Conservation (phyloP, 1,140 invertebrate genomes). For the Leptinotarsa lineolata region DNA sequence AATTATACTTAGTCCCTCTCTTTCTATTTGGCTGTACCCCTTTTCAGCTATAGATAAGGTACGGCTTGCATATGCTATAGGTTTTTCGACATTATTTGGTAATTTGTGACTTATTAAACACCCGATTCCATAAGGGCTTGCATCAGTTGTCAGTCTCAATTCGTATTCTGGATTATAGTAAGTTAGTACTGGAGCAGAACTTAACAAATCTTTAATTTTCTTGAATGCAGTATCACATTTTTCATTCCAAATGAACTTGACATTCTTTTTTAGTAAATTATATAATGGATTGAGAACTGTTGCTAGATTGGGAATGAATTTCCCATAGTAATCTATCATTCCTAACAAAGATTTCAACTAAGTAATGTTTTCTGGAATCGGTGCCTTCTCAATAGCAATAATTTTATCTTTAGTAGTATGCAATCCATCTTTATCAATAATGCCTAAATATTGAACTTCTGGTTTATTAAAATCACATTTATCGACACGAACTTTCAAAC, state of each 20-base stretch:
- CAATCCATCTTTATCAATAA: constrained; percentile 33
- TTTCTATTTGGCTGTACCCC: constrained; percentile 18
- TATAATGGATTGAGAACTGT: constrained; percentile 33
- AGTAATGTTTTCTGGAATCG: constrained; percentile 15
- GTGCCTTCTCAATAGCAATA: constrained; percentile 12
- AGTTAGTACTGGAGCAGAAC: constrained; percentile 16
- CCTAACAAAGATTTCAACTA: constrained; percentile 35
- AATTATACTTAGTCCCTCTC: constrained; percentile 25
- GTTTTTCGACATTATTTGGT: constrained; percentile 18
- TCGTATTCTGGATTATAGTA: constrained; percentile 27
- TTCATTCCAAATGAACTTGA: constrained; percentile 17
- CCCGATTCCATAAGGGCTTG: constrained; percentile 21
- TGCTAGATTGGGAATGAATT: constrained; percentile 23
- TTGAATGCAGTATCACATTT: constrained; percentile 23
- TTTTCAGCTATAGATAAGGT: constrained; percentile 19
- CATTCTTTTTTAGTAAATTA: constrained; percentile 25
- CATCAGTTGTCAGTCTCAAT: constrained; percentile 33
- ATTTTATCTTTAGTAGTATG: too few species aligned
- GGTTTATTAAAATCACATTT: too few species aligned
- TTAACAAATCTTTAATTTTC: constrained; percentile 18
- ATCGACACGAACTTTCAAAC: too few species aligned
- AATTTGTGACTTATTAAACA: constrained; percentile 14
- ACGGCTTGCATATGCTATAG: constrained; percentile 24
- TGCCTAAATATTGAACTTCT: too few species aligned
- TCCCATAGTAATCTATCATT: constrained; percentile 28